A percentile compares a stretch with the other conserved stretches of the same genome.
Evolutionary conservation across 2,888 invertebrate genomes (phyloP).

Genomic region (Spodoptera picta): DNA sequence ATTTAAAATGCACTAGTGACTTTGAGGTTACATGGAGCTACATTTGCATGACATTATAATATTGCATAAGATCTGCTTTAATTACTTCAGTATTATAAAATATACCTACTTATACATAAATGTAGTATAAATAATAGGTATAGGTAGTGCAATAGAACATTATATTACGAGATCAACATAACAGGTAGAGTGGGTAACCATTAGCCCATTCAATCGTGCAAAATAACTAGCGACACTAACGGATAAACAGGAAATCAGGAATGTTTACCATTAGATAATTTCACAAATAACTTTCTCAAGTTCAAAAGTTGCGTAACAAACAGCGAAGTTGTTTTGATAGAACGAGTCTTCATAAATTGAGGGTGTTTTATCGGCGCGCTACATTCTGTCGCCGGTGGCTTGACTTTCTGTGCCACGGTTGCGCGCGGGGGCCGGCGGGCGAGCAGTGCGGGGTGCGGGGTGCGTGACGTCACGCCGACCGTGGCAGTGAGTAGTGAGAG

Average conservation of each 20-base stretch:
- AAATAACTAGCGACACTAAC: constrained; percentile 13
- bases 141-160: constrained; percentile 10
- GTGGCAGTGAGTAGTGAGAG: constrained; percentile 87
- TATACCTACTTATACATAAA: background rate
- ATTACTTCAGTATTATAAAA: constrained; percentile 17
- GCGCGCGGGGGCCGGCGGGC: constrained; percentile 66
- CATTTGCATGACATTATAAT: constrained; percentile 46
- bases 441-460: constrained; percentile 66
- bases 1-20: constrained; percentile 41
- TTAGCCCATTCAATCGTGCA: constrained; percentile 14
- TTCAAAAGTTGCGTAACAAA: constrained; percentile 80
- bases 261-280: constrained; percentile 59
- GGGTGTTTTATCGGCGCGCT: constrained; percentile 85
- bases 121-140: background rate
- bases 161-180: constrained; percentile 3
- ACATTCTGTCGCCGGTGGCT: constrained; percentile 83
- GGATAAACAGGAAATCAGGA: constrained; percentile 41
- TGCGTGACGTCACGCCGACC: constrained; percentile 87
- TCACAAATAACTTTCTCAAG: constrained; percentile 71
- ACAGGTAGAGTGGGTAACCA: background rate
- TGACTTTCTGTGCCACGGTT: constrained; percentile 86
- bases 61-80: constrained; percentile 39
- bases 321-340: constrained; percentile 81
- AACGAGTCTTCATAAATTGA: constrained; percentile 81
- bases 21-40: constrained; percentile 35